Evolutionary conservation across 35 echinoderm and acorn worm species (phyloP), one percentile per base, ranked within the genome.

Genomic region (Nesometra sesokonis): DNA sequence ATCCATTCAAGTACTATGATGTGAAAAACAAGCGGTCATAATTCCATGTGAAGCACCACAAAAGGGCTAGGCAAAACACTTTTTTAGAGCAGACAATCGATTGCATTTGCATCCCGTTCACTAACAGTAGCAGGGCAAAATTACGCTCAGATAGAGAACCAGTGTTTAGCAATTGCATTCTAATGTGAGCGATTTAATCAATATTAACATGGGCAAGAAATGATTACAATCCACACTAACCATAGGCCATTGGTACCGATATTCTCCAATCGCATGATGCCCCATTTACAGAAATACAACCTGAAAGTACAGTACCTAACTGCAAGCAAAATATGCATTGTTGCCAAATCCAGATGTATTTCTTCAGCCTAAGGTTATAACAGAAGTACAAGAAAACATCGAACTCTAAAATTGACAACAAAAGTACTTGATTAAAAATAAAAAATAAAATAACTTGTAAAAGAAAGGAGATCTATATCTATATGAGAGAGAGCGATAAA

Each of bases 191-290:
- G 46, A 11, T 94, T 91, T 35, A 79, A 88, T 57, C 82, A 94
- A 29, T 94, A 91, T 36, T 89, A 89, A 29, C 91, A 88, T 82
- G 89, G 89, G 1, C 32, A 57, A 30, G n/a, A n/a, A n/a, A 77
- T 82, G 35, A 67, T 88, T 0, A 78, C 47, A 17, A 76, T 93
- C 0, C 35, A 43, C 19, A 93, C 67, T 30, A 85, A 93, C 76
- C 85, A 93, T 79, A 93, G 90, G 76, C 86, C 88, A 7, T 57
- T 90, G 35, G 88, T 87, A 30, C 83, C 88, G 33, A 93, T 90
- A 15, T n/a, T n/a, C n/a, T n/a, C n/a, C 36, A 93, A 93, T 46
- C 77, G 77, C 0, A 78, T 94, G 57, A 19, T 91, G 31, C 78
- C 90, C 35, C 85, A 84, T 17, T 30, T 80, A 11, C 90, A 85